Conservation (phyloP, 1,140 invertebrate species). For the Parapsyche elsis region DNA sequence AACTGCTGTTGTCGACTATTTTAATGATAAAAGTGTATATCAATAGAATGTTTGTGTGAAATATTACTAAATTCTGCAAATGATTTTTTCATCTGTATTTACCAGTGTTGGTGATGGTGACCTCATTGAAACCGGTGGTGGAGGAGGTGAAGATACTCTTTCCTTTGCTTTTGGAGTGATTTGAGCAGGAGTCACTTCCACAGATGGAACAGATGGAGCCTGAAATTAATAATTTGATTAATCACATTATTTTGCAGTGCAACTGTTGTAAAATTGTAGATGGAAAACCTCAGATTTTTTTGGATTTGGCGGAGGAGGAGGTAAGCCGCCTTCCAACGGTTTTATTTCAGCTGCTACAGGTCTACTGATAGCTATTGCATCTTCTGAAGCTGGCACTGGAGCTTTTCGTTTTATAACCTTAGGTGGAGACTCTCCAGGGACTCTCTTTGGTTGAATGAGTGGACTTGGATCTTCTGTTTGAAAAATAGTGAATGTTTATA, state of each 20-base stretch:
- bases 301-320: slow-evolving; percentile 61
- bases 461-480: slow-evolving; percentile 58
- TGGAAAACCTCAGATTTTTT: slow-evolving; percentile 56
- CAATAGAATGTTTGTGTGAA: no score
- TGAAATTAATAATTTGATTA: slow-evolving; percentile 31
- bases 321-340: slow-evolving; percentile 62
- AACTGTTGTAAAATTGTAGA: neutral
- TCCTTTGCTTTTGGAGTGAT: slow-evolving; percentile 51
- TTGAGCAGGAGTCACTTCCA: slow-evolving; percentile 62
- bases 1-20: neutral
- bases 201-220: slow-evolving; percentile 42
- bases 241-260: neutral
- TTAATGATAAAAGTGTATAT: neutral
- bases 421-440: slow-evolving; percentile 61
- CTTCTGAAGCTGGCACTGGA: slow-evolving; percentile 56
- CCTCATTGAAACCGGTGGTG: slow-evolving; percentile 43
- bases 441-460: slow-evolving; percentile 58
- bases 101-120: slow-evolving; percentile 38
- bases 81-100: neutral
- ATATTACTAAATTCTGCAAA: no score
- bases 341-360: slow-evolving; percentile 63
- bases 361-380: slow-evolving; percentile 61
- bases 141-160: slow-evolving; percentile 48
- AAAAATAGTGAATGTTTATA: slow-evolving; percentile 21
- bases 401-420: slow-evolving; percentile 66